phyloP scores from a whole-genome alignment of 2,113 vertebrate genomes.

The Varanus komodoensis region DNA sequence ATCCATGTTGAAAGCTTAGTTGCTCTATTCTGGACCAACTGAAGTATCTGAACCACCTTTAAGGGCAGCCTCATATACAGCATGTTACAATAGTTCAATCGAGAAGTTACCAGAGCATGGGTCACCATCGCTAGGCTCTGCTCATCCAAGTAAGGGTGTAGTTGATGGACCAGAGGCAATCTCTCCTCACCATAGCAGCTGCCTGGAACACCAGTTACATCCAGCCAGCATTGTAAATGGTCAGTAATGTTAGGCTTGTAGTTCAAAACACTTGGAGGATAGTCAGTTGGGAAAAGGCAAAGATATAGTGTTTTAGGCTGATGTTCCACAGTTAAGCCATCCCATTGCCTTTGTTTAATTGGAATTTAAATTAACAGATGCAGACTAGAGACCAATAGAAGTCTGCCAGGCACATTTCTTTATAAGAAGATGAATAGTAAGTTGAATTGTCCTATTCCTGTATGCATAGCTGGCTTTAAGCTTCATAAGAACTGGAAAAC shows the following conservation, averaged over 20 bases:
- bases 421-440: neutral
- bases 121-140: too few relatives aligned
- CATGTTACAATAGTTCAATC: too few relatives aligned
- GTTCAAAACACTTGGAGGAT: neutral
- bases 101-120: too few relatives aligned
- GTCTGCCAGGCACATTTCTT: neutral
- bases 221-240: neutral
- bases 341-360: neutral
- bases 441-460: neutral
- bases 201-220: neutral
- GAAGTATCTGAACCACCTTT: too few relatives aligned
- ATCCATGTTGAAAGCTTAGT: too few relatives aligned
- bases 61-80: too few relatives aligned
- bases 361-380: neutral
- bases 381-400: neutral
- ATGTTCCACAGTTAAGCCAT: neutral
- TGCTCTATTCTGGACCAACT: too few relatives aligned
- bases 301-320: neutral
- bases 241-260: neutral
- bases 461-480: neutral
- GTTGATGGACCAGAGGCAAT: too few relatives aligned
- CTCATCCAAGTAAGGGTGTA: too few relatives aligned
- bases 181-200: too few relatives aligned
- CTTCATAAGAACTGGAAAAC: neutral
- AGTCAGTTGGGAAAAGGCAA: neutral